These are phyloP conservation scores for Scrobipalpa atriplicella DNA, from an alignment of 2,888 invertebrate species.

Conservation along the genomic window DNA sequence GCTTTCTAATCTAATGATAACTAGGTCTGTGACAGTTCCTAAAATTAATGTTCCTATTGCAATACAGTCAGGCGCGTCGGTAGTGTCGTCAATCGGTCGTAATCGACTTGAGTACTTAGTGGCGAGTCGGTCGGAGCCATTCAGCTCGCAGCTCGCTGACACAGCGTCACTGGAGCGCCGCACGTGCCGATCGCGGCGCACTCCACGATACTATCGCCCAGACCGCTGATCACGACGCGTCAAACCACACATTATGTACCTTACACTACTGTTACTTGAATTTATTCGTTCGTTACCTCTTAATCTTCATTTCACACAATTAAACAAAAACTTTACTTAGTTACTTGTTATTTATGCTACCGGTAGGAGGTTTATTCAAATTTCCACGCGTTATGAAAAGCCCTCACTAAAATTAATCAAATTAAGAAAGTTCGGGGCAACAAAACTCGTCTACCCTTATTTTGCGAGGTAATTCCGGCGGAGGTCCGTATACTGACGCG, in stretches of 20 bases:
- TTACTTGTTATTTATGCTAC: conserved; percentile 32
- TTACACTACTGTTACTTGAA: neutral
- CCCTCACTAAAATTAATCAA: conserved; percentile 65
- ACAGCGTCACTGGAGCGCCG: conserved; percentile 67
- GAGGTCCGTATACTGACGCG: conserved; percentile 60
- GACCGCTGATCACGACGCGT: conserved; percentile 38
- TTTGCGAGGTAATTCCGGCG: conserved; percentile 62
- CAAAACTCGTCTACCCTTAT: conserved; percentile 65
- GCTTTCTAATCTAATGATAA: neutral
- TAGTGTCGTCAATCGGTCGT: conserved; percentile 65
- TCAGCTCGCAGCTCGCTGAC: conserved; percentile 44
- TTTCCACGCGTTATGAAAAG: conserved; percentile 45
- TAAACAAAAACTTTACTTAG: conserved; percentile 20
- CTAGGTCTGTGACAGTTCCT: neutral
- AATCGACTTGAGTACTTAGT: conserved; percentile 30
- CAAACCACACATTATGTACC: neutral
- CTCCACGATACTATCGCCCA: conserved; percentile 64
- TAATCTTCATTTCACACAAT: conserved; percentile 19
- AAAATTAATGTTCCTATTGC: neutral
- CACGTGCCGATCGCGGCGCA: conserved; percentile 78
- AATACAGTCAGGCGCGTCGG: conserved; percentile 29
- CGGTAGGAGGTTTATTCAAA: conserved; percentile 39
- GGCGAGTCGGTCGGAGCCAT: conserved; percentile 28
- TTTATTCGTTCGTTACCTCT: neutral
- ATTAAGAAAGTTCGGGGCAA: conserved; percentile 64